These are phyloP conservation scores for Phrynosoma blainvillii DNA, from an alignment of 2,113 vertebrate genomes.

Conservation along the genomic window DNA sequence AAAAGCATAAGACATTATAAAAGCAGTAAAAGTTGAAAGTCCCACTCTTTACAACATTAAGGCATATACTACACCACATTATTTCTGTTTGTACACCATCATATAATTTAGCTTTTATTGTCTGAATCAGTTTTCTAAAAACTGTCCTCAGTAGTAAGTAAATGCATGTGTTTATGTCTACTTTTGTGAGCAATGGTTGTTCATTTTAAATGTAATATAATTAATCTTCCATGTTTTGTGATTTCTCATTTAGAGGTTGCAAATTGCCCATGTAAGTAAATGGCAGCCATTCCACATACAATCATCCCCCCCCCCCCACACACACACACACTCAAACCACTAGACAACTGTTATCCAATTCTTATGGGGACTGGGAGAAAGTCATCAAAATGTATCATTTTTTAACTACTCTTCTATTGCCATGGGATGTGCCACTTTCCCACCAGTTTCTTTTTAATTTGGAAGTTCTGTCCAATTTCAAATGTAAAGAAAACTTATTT, in stretches of 20 bases:
- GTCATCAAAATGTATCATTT: not conserved
- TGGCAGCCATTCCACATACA: not conserved
- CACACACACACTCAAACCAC: accelerated
- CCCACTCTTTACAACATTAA: no score
- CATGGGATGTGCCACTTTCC: not conserved
- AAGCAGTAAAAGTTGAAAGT: not conserved
- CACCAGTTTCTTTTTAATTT: not conserved
- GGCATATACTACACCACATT: not conserved
- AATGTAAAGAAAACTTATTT: no score
- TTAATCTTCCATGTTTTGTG: no score
- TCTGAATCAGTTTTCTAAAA: not conserved
- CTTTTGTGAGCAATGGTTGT: not conserved
- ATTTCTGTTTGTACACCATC: not conserved
- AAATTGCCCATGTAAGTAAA: not conserved
- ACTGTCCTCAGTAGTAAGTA: not conserved
- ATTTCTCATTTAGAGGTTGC: not conserved
- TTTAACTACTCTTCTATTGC: not conserved
- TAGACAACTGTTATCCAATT: not conserved
- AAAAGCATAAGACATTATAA: slow-evolving; percentile 45
- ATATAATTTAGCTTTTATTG: slow-evolving; percentile 13
- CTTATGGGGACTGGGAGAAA: not conserved
- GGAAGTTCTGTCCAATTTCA: not conserved
- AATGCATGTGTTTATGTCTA: not conserved
- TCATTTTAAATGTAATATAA: not conserved
- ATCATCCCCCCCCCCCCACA: not conserved